Evolutionary conservation across 2,113 vertebrate genomes (phyloP), one percentile per base, ranked within the genome.

Genomic region (Pao palembangensis): DNA sequence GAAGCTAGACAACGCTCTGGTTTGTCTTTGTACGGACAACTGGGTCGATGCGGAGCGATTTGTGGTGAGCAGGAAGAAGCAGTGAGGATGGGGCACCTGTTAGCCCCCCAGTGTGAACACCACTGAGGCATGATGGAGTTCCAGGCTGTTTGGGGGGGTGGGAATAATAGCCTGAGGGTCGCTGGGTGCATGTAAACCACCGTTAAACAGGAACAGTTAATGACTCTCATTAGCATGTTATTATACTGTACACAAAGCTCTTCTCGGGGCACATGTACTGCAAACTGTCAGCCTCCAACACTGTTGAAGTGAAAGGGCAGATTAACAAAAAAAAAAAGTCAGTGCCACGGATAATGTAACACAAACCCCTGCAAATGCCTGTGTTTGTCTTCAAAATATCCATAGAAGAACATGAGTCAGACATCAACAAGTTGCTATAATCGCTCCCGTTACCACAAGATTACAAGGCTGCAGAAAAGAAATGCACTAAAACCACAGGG

Each of bases 51-150:
- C 44, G 71, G 78, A 72, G 86, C 87, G 78, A 79, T 75, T 88
- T 85, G 81, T 61, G 75, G 83, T 75, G 79, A 73, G 80, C n/a
- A n/a, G n/a, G n/a, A n/a, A n/a, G n/a, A n/a, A 88, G 81, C 80
- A 84, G 81, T 82, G 85, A 80, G 78, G 86, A 81, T 83, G 34
- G 34, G 34, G 34, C 34, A 38, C 34, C 34, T 38, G 34, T 38
- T 12, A 12, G 8, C 34, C 34, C 34, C 73, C 70, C 83, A 73
- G 82, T 72, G 75, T 71, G 80, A 64, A 67, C 58, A 61, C 61
- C 38, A 55, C 18, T 28, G 64, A 63, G 58, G 67, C 56, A 74
- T 82, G 75, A 78, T 77, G 67, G 81, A 81, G 76, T 41, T 69
- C 69, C 61, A 80, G 65, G 58, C 75, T 34, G 31, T 8, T 34